phyloP scores from a whole-genome alignment of 2,888 invertebrate species.

The Plagiodera versicolora region DNA sequence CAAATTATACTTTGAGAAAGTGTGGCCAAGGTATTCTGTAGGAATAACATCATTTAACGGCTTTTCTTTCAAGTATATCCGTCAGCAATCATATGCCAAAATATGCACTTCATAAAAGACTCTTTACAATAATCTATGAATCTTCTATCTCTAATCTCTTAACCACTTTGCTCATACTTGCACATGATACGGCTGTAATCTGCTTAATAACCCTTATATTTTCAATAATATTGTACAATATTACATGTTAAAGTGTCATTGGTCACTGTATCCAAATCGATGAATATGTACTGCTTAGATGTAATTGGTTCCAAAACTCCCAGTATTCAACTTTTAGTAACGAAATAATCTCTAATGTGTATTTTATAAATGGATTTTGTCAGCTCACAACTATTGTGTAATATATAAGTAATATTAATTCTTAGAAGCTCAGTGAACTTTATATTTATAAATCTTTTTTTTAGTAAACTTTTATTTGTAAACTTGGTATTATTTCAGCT shows the following conservation, averaged over 20 bases:
- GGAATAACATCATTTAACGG: too few species aligned
- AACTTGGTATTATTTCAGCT: neutral
- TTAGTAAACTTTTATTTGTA: neutral
- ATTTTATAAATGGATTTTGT: neutral
- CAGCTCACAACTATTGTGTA: neutral
- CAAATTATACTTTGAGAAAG: too few species aligned
- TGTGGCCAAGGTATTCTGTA: too few species aligned
- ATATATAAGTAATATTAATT: neutral
- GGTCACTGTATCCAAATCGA: neutral
- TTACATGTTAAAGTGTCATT: neutral
- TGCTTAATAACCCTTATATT: neutral
- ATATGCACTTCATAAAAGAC: neutral
- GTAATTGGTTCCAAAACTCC: too few species aligned
- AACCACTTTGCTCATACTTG: neutral
- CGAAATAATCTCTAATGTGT: neutral
- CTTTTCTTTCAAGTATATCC: neutral
- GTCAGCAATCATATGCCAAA: neutral
- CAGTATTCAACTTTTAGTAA: neutral
- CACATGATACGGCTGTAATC: neutral
- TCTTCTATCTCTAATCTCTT: neutral
- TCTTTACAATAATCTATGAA: neutral
- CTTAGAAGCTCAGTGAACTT: neutral
- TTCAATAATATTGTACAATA: neutral
- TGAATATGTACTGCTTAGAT: too few species aligned
- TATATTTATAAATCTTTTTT: neutral